Evolutionary conservation across 2,113 vertebrate species (phyloP), one percentile per base, ranked within the genome.

Genomic region (Haemorhous mexicanus): DNA sequence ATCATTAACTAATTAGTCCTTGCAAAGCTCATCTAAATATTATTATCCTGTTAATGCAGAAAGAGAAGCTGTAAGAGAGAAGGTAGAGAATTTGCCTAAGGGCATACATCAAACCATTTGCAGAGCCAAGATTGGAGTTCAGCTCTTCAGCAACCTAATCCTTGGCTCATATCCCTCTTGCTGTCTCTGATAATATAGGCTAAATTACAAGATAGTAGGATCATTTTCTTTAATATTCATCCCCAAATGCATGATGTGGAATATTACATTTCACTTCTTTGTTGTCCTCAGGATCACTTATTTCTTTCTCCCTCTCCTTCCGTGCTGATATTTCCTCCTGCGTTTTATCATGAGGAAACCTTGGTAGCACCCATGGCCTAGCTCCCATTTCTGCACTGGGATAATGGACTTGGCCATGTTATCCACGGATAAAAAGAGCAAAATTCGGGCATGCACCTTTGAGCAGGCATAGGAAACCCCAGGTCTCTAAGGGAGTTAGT

Each of bases 1-100:
- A 92, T 92, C 92, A 97, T 96, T 97, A 96, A 96, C 83, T 96
- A 96, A 97, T 97, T 96, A 97, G 94, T 89, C 90, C 92, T 92
- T 88, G 66, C 88, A 96, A 97, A 94, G 88, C 95, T 97, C 95
- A 92, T 97, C 90, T 93, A 97, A 96, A 96, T 95, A 92, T 95
- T 96, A 95, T 96, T 97, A 97, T 96, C 96, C 92, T 92, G 92
- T 90, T 97, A 96, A 94, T 78, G 70, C 73, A 87, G 93, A 93
- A 94, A 86, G 73, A 76, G 92, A 64, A 95, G 94, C 88, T 92
- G 83, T 86, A 96, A 89, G 83, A 82, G 86, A 90, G 93, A 94
- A 95, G 92, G 95, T 93, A 94, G 76, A 93, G 74, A 95, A 93
- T 93, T 93, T 92, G 92, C 95, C 90, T 95, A 84, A 90, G 94